Conservation (phyloP, 1,140 invertebrate species). For the Odontomachus brunneus region DNA sequence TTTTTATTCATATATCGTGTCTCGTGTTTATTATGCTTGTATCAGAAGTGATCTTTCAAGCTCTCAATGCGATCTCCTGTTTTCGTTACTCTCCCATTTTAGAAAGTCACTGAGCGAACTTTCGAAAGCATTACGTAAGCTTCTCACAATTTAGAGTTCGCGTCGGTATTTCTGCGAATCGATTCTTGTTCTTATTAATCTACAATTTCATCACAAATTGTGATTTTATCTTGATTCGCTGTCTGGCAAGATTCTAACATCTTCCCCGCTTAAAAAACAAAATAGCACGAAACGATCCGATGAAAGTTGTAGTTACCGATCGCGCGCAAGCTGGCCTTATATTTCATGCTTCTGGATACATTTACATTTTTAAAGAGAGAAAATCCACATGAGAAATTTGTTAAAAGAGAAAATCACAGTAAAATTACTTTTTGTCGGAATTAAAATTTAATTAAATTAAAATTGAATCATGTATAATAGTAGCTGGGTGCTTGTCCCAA, state of each 20-base stretch:
- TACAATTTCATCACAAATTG: not conserved
- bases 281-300: constrained; percentile 42
- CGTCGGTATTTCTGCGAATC: constrained; percentile 20
- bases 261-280: not conserved
- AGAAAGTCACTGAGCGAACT: constrained; percentile 39
- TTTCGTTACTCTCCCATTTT: constrained; percentile 37
- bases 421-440: no score
- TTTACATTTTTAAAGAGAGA: constrained; percentile 6
- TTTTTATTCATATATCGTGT: not conserved
- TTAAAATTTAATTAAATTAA: not conserved
- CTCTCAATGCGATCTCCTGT: not conserved
- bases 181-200: constrained; percentile 17
- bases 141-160: constrained; percentile 35
- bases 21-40: not conserved
- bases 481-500: not conserved
- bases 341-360: not conserved
- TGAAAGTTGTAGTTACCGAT: constrained; percentile 32
- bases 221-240: constrained; percentile 14
- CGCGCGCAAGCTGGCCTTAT: constrained; percentile 22
- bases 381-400: constrained; percentile 3
- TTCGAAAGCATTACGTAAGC: constrained; percentile 43
- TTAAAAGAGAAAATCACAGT: constrained; percentile 6
- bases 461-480: not conserved
- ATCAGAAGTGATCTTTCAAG: no score
- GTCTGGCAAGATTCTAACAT: constrained; percentile 26